Evolutionary conservation across 2,888 invertebrate species (phyloP).

Genomic region (Polyploca ridens): DNA sequence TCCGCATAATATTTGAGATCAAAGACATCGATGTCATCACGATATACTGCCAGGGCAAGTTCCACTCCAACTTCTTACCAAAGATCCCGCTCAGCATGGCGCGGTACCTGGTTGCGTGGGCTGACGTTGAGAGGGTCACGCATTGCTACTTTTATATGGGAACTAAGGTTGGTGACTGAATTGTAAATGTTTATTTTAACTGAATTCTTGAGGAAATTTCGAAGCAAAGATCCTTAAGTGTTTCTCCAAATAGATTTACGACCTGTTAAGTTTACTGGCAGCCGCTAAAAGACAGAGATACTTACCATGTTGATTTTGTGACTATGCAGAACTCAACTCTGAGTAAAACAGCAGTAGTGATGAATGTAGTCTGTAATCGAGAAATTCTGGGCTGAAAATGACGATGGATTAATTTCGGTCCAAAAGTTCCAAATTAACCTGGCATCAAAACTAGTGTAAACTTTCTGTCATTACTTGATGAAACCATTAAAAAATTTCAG

Average conservation of each 20-base stretch:
- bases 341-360: no score
- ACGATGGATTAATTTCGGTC: no score
- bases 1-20: slow-evolving; percentile 76
- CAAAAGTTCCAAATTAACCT: no score
- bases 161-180: slow-evolving; percentile 47
- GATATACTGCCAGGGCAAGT: slow-evolving; percentile 80
- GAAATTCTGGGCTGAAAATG: no score
- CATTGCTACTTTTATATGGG: slow-evolving; percentile 73
- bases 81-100: slow-evolving; percentile 77
- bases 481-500: slow-evolving; percentile 22
- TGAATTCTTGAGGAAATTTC: no score
- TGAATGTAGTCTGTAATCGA: no score
- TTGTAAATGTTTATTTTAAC: neutral
- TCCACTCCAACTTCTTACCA: slow-evolving; percentile 78
- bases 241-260: neutral
- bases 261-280: no score
- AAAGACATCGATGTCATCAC: slow-evolving; percentile 80
- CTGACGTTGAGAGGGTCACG: slow-evolving; percentile 71
- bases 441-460: no score
- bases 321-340: no score
- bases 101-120: slow-evolving; percentile 74
- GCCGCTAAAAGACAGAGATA: neutral
- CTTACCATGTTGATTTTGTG: neutral
- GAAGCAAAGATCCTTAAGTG: neutral
- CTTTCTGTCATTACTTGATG: no score